Percentiles rank a stretch among this genome's conserved stretches.
These are phyloP conservation scores for Myiopsitta monachus DNA, from an alignment of 2,113 vertebrate species.

Conservation along the genomic window DNA sequence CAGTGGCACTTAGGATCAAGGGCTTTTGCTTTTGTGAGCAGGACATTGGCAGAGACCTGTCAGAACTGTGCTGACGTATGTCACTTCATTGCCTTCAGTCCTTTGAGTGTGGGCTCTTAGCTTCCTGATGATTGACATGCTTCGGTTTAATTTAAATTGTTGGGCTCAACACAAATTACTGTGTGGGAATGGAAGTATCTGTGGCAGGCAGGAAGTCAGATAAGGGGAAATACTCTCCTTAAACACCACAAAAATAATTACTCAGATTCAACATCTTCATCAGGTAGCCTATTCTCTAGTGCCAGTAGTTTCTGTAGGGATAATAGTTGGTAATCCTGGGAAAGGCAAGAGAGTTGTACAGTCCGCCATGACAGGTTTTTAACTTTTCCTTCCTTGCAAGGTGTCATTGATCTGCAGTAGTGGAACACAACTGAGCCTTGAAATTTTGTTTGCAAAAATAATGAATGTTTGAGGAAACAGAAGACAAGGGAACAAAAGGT, in stretches of 20 bases:
- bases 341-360: fast-evolving
- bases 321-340: not conserved
- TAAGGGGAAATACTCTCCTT: not conserved
- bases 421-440: not conserved
- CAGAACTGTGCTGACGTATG: not conserved
- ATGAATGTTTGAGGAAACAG: not conserved
- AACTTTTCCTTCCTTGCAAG: not conserved
- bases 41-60: not conserved
- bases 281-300: not conserved
- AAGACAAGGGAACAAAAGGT: not conserved
- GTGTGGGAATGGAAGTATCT: not conserved
- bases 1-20: not conserved
- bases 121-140: not conserved
- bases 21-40: not conserved
- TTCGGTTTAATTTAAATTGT: not conserved
- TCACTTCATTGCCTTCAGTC: not conserved
- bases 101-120: not conserved
- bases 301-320: not conserved
- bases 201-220: not conserved
- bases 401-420: not conserved
- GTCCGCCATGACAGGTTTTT: not conserved
- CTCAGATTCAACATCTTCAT: not conserved
- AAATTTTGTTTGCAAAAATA: not conserved
- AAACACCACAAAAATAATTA: not conserved
- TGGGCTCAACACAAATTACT: not conserved